A percentile compares a stretch with the other conserved stretches of the same genome.
phyloP scores from a whole-genome alignment of 2,113 vertebrate species.

The Brachypteracias leptosomus region DNA sequence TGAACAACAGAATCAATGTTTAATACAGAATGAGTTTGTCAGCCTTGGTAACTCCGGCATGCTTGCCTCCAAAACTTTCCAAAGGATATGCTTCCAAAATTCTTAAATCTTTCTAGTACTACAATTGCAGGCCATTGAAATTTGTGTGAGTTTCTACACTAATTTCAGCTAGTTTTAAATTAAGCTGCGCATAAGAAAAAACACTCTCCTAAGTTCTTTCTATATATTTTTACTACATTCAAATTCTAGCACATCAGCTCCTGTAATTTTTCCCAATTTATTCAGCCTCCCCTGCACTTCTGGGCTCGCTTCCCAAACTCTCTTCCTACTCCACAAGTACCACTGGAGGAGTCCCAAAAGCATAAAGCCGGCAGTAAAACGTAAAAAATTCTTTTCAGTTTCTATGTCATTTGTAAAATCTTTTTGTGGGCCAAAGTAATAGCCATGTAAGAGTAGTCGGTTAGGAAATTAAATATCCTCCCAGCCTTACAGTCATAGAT shows the following conservation, averaged over 20 bases:
- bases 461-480: neutral
- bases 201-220: neutral
- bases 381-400: conserved; percentile 1
- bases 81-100: neutral
- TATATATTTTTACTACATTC: conserved; percentile 26
- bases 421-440: neutral
- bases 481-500: neutral
- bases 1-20: neutral
- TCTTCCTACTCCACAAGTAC: conserved; percentile 33
- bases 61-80: neutral
- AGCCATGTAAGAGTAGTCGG: neutral
- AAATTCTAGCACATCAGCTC: conserved; percentile 2
- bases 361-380: conserved; percentile 23
- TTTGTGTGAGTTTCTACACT: neutral
- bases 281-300: conserved; percentile 28
- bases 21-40: neutral
- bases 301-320: conserved; percentile 26
- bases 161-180: conserved; percentile 38
- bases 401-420: neutral
- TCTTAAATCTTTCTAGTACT: neutral
- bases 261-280: conserved; percentile 27
- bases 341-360: conserved; percentile 6
- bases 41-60: neutral
- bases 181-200: neutral
- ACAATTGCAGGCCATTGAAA: neutral